Base-by-base conservation (phyloP, 2,888 invertebrate species). In the Malachius bipustulatus region DNA sequence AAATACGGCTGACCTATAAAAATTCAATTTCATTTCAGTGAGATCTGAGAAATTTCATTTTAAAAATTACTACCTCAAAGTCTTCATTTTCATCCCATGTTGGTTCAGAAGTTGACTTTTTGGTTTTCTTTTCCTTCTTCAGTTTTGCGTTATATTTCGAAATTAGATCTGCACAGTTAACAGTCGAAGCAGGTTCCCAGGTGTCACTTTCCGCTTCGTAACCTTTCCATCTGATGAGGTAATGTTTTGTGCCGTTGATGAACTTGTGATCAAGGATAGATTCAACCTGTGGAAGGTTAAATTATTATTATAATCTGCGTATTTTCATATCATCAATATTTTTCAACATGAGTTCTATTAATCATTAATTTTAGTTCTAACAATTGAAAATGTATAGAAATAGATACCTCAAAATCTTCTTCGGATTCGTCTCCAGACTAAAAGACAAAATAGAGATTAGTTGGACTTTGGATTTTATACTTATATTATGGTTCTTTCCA, bases 191-290 rank as follows among this genome's bases (percentile, higher is more conserved):
- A 4, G 77, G 73, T 52, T 82, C 82, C 84, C 84, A 84, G 1
- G 80, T 78, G 50, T 84, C 82, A 42, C 68, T 69, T 27, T 73
- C 73, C 31, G 73, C 68, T 37, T 66, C 66, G 47, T 81, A 83
- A 0, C 82, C 82, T 52, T 82, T 82, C 84, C 84, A 84, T 47
- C 80, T 71, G 26, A 84, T 79, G 24, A 79, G 61, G 54, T 75
- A 84, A 49, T 75, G 75, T 2, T 73, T 62, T 34, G 74, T 71
- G 2, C 81, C 79, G 49, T 72, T 75, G 4, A 77, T 71, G 30
- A 67, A 71, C 54, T 81, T 81, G 8, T 79, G 73, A 43, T 75
- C 77, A 9, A 83, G 57, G 13, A 84, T 67, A 49, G 73, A 73
- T 44, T 82, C 77, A 2, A 84, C 83, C 79, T 79, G 6, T n/a